These are phyloP conservation scores for Diadophis punctatus DNA, from an alignment of 2,113 vertebrate genomes.

Conservation along the genomic window DNA sequence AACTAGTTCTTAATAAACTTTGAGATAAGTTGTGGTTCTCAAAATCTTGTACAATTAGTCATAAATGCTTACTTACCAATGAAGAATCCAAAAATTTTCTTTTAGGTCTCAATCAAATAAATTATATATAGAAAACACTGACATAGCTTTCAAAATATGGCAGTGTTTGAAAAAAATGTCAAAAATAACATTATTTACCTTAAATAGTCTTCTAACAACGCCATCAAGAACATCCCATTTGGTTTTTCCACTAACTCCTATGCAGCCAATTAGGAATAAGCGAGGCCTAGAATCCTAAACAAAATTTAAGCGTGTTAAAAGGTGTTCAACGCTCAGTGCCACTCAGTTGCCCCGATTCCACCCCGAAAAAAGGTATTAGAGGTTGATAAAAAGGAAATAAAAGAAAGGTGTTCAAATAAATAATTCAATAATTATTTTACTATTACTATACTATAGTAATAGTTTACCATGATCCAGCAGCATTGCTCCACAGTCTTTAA, in stretches of 20 bases:
- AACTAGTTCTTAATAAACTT: background rate
- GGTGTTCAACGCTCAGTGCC: background rate
- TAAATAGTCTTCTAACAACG: slow-evolving; percentile 90
- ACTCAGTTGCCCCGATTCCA: background rate
- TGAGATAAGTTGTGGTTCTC: background rate
- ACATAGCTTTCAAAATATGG: background rate
- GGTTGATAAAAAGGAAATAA: background rate
- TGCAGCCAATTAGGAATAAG: slow-evolving; percentile 92
- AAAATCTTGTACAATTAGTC: background rate
- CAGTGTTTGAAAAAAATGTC: background rate
- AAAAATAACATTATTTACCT: slow-evolving; percentile 71
- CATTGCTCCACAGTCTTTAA: background rate
- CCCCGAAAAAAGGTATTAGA: background rate
- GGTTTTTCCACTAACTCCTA: slow-evolving; percentile 96
- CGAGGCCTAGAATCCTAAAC: slow-evolving; percentile 78
- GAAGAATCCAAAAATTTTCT: background rate
- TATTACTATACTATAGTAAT: too few species aligned
- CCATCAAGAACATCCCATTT: slow-evolving; percentile 98
- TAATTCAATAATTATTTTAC: too few species aligned
- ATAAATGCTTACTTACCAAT: background rate
- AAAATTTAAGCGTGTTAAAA: background rate
- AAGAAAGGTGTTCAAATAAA: background rate
- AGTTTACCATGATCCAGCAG: background rate
- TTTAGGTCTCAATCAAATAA: background rate
- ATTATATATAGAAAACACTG: background rate